Percentiles rank a stretch among this genome's conserved stretches.
phyloP scores from a whole-genome alignment of 2,113 vertebrate genomes.

The Plecotus auritus region DNA sequence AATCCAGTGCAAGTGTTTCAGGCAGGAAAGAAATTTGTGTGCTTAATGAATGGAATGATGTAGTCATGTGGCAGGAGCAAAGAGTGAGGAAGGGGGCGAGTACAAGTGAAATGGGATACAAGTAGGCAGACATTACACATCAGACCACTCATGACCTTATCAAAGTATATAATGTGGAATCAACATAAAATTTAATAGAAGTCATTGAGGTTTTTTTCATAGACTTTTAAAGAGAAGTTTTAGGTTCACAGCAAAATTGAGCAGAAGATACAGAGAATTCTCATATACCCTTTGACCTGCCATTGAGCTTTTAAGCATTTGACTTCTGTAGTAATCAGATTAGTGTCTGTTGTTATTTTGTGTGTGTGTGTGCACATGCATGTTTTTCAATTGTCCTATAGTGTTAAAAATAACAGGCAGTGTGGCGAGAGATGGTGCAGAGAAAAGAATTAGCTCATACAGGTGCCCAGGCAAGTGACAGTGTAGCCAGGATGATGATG shows the following conservation, averaged over 20 bases:
- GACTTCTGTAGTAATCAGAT: neutral
- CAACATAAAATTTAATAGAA: neutral
- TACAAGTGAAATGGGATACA: neutral
- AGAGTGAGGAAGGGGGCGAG: neutral
- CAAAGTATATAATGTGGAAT: neutral
- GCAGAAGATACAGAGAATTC: neutral
- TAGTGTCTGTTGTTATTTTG: neutral
- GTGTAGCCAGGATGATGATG: neutral
- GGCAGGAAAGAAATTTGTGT: neutral
- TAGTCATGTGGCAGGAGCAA: neutral
- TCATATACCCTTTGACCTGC: neutral
- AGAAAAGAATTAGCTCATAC: neutral
- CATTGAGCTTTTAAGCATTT: neutral
- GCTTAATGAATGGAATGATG: neutral
- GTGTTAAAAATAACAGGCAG: neutral
- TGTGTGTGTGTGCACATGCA: neutral
- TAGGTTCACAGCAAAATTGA: neutral
- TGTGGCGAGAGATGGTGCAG: neutral
- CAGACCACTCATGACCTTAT: neutral
- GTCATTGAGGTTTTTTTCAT: neutral
- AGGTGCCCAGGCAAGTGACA: accelerated
- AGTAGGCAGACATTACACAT: neutral
- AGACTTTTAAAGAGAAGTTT: neutral
- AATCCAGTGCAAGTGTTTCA: neutral
- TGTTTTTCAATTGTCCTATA: neutral